These are phyloP conservation scores for Lasiurus borealis DNA, from an alignment of 2,113 vertebrate species.

Conservation along the genomic window DNA sequence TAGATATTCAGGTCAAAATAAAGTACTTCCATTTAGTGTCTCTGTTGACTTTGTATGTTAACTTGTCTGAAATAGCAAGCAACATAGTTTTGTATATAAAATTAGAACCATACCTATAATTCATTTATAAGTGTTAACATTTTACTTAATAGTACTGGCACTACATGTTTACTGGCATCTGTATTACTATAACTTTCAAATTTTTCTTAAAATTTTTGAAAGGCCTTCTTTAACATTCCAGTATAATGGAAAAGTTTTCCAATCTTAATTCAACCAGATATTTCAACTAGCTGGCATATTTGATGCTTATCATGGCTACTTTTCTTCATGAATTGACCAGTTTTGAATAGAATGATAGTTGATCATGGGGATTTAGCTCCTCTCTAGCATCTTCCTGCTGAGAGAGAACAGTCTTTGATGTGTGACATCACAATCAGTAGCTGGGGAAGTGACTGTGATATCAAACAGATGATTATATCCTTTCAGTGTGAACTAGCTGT, in stretches of 20 bases:
- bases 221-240: conserved; percentile 24
- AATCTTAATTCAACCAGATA: conserved; percentile 72
- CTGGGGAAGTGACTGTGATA: conserved; percentile 47
- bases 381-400: conserved; percentile 64
- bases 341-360: conserved; percentile 55
- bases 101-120: conserved; percentile 25
- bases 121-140: conserved; percentile 5
- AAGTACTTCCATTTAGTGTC: background rate
- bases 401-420: conserved; percentile 28
- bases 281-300: conserved; percentile 75
- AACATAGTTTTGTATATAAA: conserved; percentile 19
- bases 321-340: conserved; percentile 75
- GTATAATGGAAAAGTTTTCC: conserved; percentile 43
- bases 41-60: background rate
- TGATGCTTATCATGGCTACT: conserved; percentile 68
- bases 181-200: conserved; percentile 32
- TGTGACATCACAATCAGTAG: conserved; percentile 58
- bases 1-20: conserved; percentile 1
- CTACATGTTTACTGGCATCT: background rate
- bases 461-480: conserved; percentile 61
- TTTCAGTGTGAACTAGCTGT: conserved; percentile 33
- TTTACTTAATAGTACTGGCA: background rate
- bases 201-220: conserved; percentile 37
- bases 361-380: conserved; percentile 59
- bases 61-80: conserved; percentile 37